Base-by-base conservation (phyloP, 2,888 invertebrate genomes). In the Labia minor region DNA sequence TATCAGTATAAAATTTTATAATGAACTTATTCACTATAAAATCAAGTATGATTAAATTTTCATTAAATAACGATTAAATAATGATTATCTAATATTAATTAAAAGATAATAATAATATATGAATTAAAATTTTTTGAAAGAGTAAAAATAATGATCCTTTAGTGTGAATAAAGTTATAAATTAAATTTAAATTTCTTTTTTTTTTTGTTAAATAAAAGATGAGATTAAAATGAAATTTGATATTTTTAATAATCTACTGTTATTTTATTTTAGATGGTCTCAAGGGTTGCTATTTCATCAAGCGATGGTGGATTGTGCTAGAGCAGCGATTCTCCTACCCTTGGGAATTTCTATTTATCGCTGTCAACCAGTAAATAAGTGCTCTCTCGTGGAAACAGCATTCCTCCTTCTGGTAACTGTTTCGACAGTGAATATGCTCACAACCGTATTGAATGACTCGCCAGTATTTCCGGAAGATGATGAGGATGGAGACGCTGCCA, bases 401-500 rank as follows among this genome's bases (percentile, higher is more conserved):
- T 94, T 93, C 78, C 83, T 94, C 65, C 80, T 93, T 75, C 92
- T 81, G 70, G 81, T 93, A 74, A 93, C 93, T 63, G 92, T 92
- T 65, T 91, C 92, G 65, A 92, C 92, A 64, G 91, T 94, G 75
- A 94, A 94, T 78, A 89, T 93, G 86, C 84, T 93, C 71, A 91
- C 91, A 61, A 90, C 89, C 37, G 89, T 91, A 11, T 81, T 92
- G 70, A 91, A 91, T 78, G 91, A 92, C 78, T 90, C 90, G 70
- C 91, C 92, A 49, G 86, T 91, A 68, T 88, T 91, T 74, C 90
- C 90, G 16, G 88, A 88, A 74, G 87, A 87, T 73, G 73, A 73
- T 49, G 88, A 88, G 72, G 84, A 83, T 71, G 86, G 21, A 72
- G 85, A 86, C 72, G 82, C 83, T 65, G 86, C 86, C 75, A 80